Evolutionary conservation across 2,888 invertebrate genomes (phyloP).

Genomic region (Andricus quercusramuli): DNA sequence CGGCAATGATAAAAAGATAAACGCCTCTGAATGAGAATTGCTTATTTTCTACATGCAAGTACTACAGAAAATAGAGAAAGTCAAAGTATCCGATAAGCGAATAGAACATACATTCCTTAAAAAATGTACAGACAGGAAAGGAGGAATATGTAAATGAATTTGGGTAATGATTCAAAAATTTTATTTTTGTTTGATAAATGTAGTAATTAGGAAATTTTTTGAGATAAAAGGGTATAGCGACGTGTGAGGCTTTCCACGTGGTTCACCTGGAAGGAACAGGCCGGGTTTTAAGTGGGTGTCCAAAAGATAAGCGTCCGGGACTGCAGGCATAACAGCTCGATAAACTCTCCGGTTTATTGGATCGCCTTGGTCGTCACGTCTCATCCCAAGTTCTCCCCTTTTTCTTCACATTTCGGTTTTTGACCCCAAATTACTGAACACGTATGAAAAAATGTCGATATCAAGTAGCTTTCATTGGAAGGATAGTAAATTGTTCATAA

Average conservation of each 20-base stretch:
- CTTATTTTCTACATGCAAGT: background rate
- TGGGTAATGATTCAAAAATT: background rate
- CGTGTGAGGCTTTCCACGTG: slow-evolving; percentile 46
- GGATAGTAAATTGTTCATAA: no score
- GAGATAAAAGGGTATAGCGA: background rate
- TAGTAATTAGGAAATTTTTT: background rate
- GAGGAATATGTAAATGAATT: background rate
- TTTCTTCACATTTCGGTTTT: slow-evolving; percentile 55
- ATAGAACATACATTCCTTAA: background rate
- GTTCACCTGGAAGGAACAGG: slow-evolving; percentile 37
- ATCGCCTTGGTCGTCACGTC: slow-evolving; percentile 58
- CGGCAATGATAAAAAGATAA: background rate
- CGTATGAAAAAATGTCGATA: background rate
- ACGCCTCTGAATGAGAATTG: background rate
- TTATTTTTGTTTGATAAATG: background rate
- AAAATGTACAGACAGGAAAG: background rate
- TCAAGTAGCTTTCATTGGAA: no score
- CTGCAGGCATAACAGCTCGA: slow-evolving; percentile 75
- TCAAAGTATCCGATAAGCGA: background rate
- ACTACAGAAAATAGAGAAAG: background rate
- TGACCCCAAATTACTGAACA: slow-evolving; percentile 62
- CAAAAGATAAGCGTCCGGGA: slow-evolving; percentile 73
- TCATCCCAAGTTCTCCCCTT: slow-evolving; percentile 22
- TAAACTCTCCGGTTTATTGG: slow-evolving; percentile 76
- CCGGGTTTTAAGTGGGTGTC: slow-evolving; percentile 76